phyloP scores from a whole-genome alignment of 2,888 invertebrate genomes.

The Hyppa rectilinea region DNA sequence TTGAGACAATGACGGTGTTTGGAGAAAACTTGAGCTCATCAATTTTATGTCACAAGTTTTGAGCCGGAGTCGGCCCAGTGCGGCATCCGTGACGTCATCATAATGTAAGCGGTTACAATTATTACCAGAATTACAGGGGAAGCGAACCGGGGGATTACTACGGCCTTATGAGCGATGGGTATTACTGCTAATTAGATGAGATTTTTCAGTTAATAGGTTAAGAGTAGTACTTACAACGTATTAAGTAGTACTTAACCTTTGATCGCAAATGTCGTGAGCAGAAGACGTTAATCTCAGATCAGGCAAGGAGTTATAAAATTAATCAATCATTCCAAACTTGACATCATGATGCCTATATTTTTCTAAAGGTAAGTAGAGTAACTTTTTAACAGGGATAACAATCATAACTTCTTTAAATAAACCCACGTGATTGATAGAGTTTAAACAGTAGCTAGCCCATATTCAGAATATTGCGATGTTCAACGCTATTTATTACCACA shows the following conservation, averaged over 20 bases:
- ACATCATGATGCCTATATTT: background rate
- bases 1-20: constrained; percentile 63
- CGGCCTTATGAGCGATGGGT: constrained; percentile 32
- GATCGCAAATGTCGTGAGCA: background rate
- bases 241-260: background rate
- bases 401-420: background rate
- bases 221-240: constrained; percentile 5
- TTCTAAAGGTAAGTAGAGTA: background rate
- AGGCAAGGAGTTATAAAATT: background rate
- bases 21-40: constrained; percentile 65
- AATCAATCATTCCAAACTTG: background rate
- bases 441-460: background rate
- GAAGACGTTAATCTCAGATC: background rate
- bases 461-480: background rate
- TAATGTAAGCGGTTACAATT: constrained; percentile 58
- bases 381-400: background rate
- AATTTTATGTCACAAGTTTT: constrained; percentile 67
- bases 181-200: constrained; percentile 12
- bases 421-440: background rate
- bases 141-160: constrained; percentile 35
- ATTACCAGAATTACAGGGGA: constrained; percentile 33
- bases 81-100: constrained; percentile 57
- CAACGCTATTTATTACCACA: background rate
- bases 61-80: constrained; percentile 42
- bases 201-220: constrained; percentile 29